A percentile compares a stretch with the other conserved stretches of the same genome.
Conservation (phyloP, 1,140 invertebrate genomes). For the Drosophila melanica region DNA sequence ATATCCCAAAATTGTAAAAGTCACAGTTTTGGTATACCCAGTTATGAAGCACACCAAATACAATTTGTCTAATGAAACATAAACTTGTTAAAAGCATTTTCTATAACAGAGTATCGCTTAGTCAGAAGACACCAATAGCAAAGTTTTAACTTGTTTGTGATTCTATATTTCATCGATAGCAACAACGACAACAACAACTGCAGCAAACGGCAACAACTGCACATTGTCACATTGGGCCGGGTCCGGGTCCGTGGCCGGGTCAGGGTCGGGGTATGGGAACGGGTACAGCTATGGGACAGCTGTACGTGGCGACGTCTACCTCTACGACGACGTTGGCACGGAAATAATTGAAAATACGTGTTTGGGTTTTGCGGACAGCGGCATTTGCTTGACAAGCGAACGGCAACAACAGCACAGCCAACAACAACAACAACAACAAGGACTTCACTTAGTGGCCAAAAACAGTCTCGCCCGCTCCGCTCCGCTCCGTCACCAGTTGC, state of each 20-base stretch:
- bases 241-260: conserved; percentile 1
- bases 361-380: conserved; percentile 79
- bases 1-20: too few species aligned
- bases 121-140: background rate
- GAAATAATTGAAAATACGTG: conserved; percentile 83
- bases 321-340: conserved; percentile 71
- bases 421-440: conserved; percentile 40
- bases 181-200: conserved; percentile 38
- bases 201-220: conserved; percentile 36
- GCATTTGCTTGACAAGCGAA: conserved; percentile 59
- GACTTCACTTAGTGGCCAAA: conserved; percentile 41
- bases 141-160: conserved; percentile 33
- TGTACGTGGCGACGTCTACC: conserved; percentile 57
- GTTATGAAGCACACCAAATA: too few species aligned
- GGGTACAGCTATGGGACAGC: conserved; percentile 26
- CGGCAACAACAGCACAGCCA: conserved; percentile 37
- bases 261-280: background rate
- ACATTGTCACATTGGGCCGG: conserved; percentile 34
- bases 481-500: background rate
- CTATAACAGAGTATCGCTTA: background rate
- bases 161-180: conserved; percentile 73
- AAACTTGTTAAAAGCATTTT: too few species aligned
- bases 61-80: too few species aligned
- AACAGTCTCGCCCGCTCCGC: background rate
- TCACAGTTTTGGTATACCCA: too few species aligned